Percentiles rank a stretch among this genome's conserved stretches.
phyloP scores from a whole-genome alignment of 2,797 vertebrate genomes.

The Anas flavirostris region DNA sequence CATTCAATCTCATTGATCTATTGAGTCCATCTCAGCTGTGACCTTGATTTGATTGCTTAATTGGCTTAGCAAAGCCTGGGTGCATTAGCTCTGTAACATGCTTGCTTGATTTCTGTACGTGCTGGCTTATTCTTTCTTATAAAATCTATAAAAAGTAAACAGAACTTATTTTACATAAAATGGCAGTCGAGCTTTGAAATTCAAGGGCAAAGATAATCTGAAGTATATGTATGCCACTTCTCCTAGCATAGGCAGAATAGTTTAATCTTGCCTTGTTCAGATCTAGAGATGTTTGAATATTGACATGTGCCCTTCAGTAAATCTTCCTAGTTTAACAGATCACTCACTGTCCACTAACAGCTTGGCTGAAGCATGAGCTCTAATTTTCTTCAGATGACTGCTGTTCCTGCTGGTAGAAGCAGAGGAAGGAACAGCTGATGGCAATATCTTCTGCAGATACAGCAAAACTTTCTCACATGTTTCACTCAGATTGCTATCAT shows the following conservation, averaged over 20 bases:
- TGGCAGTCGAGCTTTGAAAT: neutral
- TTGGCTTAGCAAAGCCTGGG: slow-evolving; percentile 40
- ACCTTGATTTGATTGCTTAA: slow-evolving; percentile 53
- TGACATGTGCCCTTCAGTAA: neutral
- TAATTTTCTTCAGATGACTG: neutral
- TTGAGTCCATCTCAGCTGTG: slow-evolving; percentile 34
- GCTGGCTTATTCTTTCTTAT: neutral
- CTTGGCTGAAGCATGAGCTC: neutral
- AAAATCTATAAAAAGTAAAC: neutral
- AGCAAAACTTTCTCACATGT: neutral
- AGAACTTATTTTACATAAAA: neutral
- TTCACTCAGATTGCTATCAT: neutral
- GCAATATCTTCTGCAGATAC: neutral
- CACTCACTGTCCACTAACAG: neutral
- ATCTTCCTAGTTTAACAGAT: neutral
- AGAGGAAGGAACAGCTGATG: neutral
- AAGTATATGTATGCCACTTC: fast-evolving
- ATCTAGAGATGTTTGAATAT: fast-evolving
- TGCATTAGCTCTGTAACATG: neutral
- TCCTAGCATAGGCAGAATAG: neutral
- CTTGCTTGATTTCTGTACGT: neutral
- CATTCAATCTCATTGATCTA: slow-evolving; percentile 30
- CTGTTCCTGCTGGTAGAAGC: neutral
- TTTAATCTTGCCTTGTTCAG: neutral
- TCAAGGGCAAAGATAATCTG: neutral